A percentile compares a stretch with the other conserved stretches of the same genome.
phyloP scores from a whole-genome alignment of 2,113 vertebrate species.

The Urocynchramus pylzowi region DNA sequence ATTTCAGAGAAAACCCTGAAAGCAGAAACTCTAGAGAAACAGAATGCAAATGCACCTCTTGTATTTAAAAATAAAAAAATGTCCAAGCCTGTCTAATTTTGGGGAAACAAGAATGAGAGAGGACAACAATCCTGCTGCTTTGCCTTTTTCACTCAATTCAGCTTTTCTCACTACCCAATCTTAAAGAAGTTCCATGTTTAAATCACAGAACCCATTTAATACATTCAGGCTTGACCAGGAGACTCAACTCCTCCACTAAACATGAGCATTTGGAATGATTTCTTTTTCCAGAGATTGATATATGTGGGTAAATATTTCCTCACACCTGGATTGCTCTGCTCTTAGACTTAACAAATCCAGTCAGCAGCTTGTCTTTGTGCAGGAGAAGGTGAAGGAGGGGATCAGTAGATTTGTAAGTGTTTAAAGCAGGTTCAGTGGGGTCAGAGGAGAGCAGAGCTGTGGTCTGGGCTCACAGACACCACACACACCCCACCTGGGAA shows the following conservation, averaged over 20 bases:
- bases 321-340: background rate
- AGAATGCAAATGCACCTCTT: background rate
- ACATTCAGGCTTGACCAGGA: background rate
- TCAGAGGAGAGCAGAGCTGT: background rate
- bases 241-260: background rate
- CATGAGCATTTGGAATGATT: background rate
- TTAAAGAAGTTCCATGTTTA: background rate
- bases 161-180: background rate
- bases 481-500: background rate
- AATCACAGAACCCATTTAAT: background rate
- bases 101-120: background rate
- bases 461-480: background rate
- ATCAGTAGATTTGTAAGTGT: background rate
- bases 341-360: background rate
- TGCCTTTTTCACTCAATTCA: background rate
- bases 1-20: slow-evolving; percentile 5
- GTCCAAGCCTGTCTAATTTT: background rate
- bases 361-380: background rate
- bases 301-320: background rate
- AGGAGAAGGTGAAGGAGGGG: background rate
- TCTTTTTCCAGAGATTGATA: background rate
- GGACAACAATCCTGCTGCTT: background rate
- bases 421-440: background rate
- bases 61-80: background rate
- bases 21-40: background rate